These are phyloP conservation scores for Bradypodion pumilum DNA, from an alignment of 2,797 vertebrate species.

Conservation along the genomic window DNA sequence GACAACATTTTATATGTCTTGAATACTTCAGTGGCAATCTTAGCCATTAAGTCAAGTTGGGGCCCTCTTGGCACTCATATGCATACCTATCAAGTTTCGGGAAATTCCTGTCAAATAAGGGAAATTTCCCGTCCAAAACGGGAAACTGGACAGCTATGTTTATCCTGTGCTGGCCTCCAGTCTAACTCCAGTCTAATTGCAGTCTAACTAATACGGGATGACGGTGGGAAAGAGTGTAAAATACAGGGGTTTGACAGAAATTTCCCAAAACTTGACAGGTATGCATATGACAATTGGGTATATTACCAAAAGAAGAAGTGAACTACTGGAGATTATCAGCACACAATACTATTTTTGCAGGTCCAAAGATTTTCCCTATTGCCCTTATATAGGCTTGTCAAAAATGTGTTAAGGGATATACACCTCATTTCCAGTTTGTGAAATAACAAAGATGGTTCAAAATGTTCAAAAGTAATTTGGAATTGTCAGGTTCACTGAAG, in stretches of 20 bases:
- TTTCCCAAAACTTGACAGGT: too few species aligned
- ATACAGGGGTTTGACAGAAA: too few species aligned
- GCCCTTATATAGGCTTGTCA: not conserved
- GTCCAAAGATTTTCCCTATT: not conserved
- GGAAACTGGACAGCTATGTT: too few species aligned
- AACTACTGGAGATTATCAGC: not conserved
- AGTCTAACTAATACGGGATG: too few species aligned
- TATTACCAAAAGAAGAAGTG: not conserved
- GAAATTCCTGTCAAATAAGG: too few species aligned
- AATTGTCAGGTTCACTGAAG: not conserved
- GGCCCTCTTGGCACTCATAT: not conserved
- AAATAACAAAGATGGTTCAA: not conserved
- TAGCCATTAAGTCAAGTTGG: not conserved
- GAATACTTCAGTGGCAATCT: not conserved
- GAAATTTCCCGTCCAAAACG: too few species aligned
- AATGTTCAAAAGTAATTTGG: not conserved
- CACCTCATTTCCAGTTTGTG: not conserved
- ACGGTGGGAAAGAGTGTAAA: too few species aligned
- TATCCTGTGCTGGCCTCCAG: too few species aligned
- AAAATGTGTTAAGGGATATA: not conserved
- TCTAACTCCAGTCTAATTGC: too few species aligned
- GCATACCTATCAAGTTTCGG: too few species aligned
- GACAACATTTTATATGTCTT: not conserved
- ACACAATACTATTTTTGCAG: not conserved
- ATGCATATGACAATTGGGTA: not conserved